Base-by-base conservation (phyloP, 2,888 invertebrate species). In the Pilophorus perplexus region DNA sequence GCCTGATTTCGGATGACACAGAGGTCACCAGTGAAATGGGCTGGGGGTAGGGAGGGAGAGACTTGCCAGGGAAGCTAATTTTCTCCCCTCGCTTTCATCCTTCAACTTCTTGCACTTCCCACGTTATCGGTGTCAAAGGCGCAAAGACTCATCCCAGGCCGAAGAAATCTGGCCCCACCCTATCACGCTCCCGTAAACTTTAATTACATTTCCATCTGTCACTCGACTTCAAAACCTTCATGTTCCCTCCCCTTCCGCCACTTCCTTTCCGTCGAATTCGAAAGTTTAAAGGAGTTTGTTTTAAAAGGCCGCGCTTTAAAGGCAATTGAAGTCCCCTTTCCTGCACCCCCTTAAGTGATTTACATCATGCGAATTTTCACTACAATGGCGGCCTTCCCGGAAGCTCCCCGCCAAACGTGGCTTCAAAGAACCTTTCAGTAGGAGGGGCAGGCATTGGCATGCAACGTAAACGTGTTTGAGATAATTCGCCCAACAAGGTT, bases 131-230 rank as follows among this genome's bases (percentile, higher is more conserved):
- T 22, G 55, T 55, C 55, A 55, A 55, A 55, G 55, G 38, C n/a
- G 42, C 16, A 14, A 38, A 10, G 37, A 12, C 55, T 38, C 38
- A 55, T 55, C 55, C 55, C 18, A 37, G 55, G 37, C 38, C 22
- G 37, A 38, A 55, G 55, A 38, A 27, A 55, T 55, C 55, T 20
- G 55, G 27, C 20, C 33, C n/a, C n/a, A n/a, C n/a, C 27, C 55
- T 48, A 46, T 62, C 46, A 62, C 62, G 62, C 62, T 33, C 33
- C 62, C 20, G 62, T 62, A 46, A 62, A 62, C 62, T 62, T 62
- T 62, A 62, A 62, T 62, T 62, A 62, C 62, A 62, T 62, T 62
- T 62, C 62, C 46, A 62, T 62, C 62, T 62, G 62, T 62, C 62
- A 46, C 46, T 44, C 12, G 62, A 62, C 62, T 62, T 62, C 33